Evolutionary conservation across 1,140 invertebrate genomes (phyloP), one percentile per base, ranked within the genome.

Genomic region (Macrosteles quadrilineatus): DNA sequence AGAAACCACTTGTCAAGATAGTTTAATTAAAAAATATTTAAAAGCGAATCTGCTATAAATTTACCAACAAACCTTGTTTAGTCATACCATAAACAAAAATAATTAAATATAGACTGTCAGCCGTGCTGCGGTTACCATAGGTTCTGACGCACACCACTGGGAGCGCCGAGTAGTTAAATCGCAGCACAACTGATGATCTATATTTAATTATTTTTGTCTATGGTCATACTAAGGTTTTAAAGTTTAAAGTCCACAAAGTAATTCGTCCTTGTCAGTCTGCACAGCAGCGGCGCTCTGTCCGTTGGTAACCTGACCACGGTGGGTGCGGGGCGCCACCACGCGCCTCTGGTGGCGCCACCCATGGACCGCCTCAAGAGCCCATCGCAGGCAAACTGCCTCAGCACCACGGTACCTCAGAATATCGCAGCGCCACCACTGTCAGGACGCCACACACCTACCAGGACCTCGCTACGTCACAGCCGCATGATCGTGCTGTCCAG

Each of bases 331-430:
- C 11, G n/a, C 4, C 27, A 19, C 1, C 6, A 19, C 40, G 6
- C 12, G 1, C 32, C 14, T 17, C 6, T 25, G 1, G 17, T 43
- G 32, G 21, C 53, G 21, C 29, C 53, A 2, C 32, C 23, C 40
- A 66, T 66, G 62, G 23, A 67, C 45, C 4, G 50, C 30, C 19
- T 47, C 30, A 30, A 23, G 57, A 64, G 57, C 47, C 83, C 83
- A 14, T 83, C 83, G n/a, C 83, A 84, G 78, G 83, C 84, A 25
- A 81, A 80, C 72, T 81, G 80, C 75, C 74, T 90, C 78, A 83
- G 83, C 69, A 90, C 88, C 23, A 90, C 88, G 1, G 88, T 90
- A 64, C 88, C 88, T 47, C 87, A 88, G 77, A 89, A 88, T 79
- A 82, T 90, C 70, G 86, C 87, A 25, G 83, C 83, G 27, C 81